Conservation (phyloP, 2,113 vertebrate genomes). For the Hemiprocne comata region DNA sequence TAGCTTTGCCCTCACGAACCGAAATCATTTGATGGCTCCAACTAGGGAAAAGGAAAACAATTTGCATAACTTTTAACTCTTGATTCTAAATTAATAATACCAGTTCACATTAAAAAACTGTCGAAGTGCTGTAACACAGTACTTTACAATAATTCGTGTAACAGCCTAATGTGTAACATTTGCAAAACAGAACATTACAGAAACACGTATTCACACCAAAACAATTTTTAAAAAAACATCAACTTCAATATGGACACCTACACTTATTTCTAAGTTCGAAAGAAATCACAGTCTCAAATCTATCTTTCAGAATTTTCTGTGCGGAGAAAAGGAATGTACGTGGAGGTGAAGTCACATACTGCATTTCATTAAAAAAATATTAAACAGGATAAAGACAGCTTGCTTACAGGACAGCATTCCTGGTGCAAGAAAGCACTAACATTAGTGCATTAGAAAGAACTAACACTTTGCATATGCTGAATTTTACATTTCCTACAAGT, state of each 20-base stretch:
- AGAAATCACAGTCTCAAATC: not conserved
- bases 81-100: not conserved
- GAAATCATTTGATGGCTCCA: conserved; percentile 91
- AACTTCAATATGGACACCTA: not conserved
- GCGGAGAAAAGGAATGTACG: not conserved
- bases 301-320: not conserved
- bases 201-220: not conserved
- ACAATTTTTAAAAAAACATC: not conserved
- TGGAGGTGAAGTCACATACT: not conserved
- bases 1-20: conserved; percentile 86
- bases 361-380: not conserved
- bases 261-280: not conserved
- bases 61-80: not conserved
- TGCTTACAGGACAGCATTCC: not conserved
- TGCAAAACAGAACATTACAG: not conserved
- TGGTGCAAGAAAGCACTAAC: not conserved
- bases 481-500: not conserved
- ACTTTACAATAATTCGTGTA: not conserved
- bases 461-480: not conserved
- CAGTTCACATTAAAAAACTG: not conserved
- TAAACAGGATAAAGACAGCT: not conserved
- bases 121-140: not conserved
- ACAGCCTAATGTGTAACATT: not conserved
- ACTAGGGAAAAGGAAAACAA: conserved; percentile 73
- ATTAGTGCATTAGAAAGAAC: not conserved